Base-by-base conservation (phyloP, 2,797 vertebrate genomes). In the Halcyon smyrnensis region DNA sequence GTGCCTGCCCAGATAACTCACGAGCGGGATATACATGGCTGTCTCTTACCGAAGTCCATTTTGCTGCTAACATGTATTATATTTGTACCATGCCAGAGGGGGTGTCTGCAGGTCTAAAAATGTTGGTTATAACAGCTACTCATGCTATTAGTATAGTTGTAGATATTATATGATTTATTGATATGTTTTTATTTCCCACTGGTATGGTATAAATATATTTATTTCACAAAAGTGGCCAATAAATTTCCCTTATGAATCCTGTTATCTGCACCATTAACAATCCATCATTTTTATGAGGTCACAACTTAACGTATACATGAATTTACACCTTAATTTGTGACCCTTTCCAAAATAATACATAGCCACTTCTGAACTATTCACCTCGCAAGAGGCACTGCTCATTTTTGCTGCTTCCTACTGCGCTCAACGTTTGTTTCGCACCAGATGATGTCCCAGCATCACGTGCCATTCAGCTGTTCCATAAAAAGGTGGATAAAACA, bases 221-320 rank as follows among this genome's bases (percentile, higher is more conserved):
- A 98, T 98, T 98, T 97, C 98, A 97, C 98, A 97, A 78, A 98
- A 98, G 98, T 98, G 98, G 97, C 98, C 97, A 97, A 98, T 98
- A 98, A 98, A 98, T 98, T 98, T 98, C 97, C 96, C 98, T 98
- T 98, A 98, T 98, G 98, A 98, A 98, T 98, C 98, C 98, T 67
- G 98, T 98, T 98, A 98, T 98, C 98, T 98, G 97, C 96, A 96
- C 98, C 93, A 98, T 97, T 98, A 98, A 96, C 96, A 97, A 98
- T 98, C 97, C 97, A 97, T 98, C 98, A 98, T 98, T 98, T 98
- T 98, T 98, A 98, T 98, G 97, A 95, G 86, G 98, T 97, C 97
- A 97, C 96, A 94, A 91, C 96, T 97, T 97, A 97, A 97, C 94
- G 95, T 95, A 90, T 97, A 96, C 95, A 96, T 95, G 97, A 96